These are phyloP conservation scores for Eupithecia insigniata DNA, from an alignment of 2,888 invertebrate genomes.

Conservation along the genomic window DNA sequence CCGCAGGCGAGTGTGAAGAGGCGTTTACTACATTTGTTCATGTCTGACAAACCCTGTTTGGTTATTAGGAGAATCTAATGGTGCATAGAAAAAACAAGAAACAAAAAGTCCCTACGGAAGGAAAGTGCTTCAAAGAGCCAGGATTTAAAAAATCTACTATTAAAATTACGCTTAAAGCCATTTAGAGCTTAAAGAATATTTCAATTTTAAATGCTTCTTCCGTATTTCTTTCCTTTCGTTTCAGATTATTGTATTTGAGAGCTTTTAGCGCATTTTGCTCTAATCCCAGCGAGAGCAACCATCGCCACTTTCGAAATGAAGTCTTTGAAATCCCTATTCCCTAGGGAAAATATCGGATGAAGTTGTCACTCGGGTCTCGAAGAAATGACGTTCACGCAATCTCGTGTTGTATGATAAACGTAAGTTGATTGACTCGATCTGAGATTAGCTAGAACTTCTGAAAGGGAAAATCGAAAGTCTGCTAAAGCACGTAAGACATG, in stretches of 20 bases:
- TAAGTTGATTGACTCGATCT: background rate
- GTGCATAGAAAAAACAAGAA: no score
- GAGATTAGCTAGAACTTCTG: background rate
- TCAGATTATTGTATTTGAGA: background rate
- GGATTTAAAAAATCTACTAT: no score
- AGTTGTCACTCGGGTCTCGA: constrained; percentile 25
- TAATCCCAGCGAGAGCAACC: constrained; percentile 6
- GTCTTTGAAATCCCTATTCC: constrained; percentile 24
- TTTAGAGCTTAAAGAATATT: background rate
- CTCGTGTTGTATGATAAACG: background rate
- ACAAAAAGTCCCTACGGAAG: no score
- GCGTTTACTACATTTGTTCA: no score
- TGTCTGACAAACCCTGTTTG: no score
- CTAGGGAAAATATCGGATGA: constrained; percentile 26
- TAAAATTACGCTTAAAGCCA: no score
- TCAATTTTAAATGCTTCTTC: background rate
- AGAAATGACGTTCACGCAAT: constrained; percentile 21
- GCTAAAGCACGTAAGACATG: background rate
- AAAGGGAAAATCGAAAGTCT: background rate
- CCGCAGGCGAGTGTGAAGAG: no score
- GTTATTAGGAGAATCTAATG: no score
- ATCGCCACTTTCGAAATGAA: constrained; percentile 23
- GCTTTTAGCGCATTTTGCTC: background rate
- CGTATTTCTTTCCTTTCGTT: background rate
- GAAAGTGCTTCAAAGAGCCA: no score